Percentiles rank a stretch among this genome's conserved stretches.
These are phyloP conservation scores for Imbricaverruca yamaguchii DNA, from an alignment of 2,888 invertebrate species.

Conservation along the genomic window DNA sequence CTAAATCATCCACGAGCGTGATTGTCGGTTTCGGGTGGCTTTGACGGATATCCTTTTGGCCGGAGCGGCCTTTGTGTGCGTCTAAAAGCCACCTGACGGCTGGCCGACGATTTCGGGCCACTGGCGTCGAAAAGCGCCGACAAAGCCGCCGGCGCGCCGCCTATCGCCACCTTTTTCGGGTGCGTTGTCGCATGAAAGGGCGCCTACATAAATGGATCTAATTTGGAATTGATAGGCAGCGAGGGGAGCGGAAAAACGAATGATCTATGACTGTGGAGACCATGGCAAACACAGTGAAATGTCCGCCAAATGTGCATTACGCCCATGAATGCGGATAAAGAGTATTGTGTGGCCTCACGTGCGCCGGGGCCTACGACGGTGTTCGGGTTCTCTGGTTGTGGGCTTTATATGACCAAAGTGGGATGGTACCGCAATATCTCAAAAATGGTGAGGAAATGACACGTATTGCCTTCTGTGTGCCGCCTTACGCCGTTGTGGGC, in stretches of 20 bases:
- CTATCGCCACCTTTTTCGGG: neutral
- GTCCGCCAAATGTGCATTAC: neutral
- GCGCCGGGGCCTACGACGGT: neutral
- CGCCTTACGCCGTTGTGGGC: too few species aligned
- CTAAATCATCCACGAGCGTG: neutral
- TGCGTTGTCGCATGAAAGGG: neutral
- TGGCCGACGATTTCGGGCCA: constrained; percentile 1
- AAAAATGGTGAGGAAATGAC: too few species aligned
- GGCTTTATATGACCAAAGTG: neutral
- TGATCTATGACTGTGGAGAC: constrained; percentile 7
- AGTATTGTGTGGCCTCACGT: neutral
- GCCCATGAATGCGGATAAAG: neutral
- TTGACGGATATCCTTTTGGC: neutral
- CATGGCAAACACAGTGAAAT: neutral
- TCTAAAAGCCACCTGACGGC: constrained; percentile 17
- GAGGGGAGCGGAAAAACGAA: neutral
- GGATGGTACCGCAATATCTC: neutral
- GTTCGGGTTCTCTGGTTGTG: neutral
- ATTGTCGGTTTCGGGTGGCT: constrained; percentile 1
- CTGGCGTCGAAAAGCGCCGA: neutral
- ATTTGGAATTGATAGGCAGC: constrained; percentile 9
- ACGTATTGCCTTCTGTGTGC: too few species aligned
- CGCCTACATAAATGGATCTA: constrained; percentile 9
- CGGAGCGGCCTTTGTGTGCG: neutral
- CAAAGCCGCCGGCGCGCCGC: neutral